Base-by-base conservation (phyloP, 2,113 vertebrate species). In the Oncorhynchus tshawytscha region DNA sequence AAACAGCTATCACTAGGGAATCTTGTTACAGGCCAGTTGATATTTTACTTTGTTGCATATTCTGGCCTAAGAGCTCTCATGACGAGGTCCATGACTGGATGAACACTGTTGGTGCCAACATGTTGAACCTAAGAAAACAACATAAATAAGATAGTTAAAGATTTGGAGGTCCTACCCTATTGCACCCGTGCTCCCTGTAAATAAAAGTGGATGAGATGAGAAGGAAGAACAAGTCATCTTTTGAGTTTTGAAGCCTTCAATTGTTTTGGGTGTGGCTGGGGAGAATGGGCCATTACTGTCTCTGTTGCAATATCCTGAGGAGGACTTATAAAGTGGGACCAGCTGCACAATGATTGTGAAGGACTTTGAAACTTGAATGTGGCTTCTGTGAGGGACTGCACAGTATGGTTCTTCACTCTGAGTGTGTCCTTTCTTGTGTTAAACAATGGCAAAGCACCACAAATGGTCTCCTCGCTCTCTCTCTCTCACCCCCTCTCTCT, bases 41-140 rank as follows among this genome's bases (percentile, higher is more conserved):
- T 39, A 70, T 31, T 13, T 81, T 48, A 45, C 31, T 54, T 69
- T 70, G 70, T 57, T 70, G 39, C 59, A 66, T 64, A 65, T 69
- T 72, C 51, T 84, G 78, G 49, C 69, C 69, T 86, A 79, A 78
- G 69, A 69, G 76, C 70, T 76, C 73, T 73, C 66, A 6, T 25
- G 79, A 49, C 12, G 73, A 67, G 16, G 77, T 86, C 85, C 54
- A 13, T 74, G 75, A 76, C 80, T 62, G 84, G 81, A 84, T 81
- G 83, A 84, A 7, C 81, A 16, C 72, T 51, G 86, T 24, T 80
- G 87, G 71, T 45, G 85, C 76, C 82, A 85, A 68, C 81, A 2
- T 62, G 84, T 67, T 7, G 84, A 79, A 89, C 91, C 89, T 91
- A 80, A 85, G 87, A 77, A 87, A 51, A 87, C 85, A 90, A 87